These are phyloP conservation scores for Agonopterix subpropinquella DNA, from an alignment of 2,888 invertebrate genomes.

Conservation along the genomic window DNA sequence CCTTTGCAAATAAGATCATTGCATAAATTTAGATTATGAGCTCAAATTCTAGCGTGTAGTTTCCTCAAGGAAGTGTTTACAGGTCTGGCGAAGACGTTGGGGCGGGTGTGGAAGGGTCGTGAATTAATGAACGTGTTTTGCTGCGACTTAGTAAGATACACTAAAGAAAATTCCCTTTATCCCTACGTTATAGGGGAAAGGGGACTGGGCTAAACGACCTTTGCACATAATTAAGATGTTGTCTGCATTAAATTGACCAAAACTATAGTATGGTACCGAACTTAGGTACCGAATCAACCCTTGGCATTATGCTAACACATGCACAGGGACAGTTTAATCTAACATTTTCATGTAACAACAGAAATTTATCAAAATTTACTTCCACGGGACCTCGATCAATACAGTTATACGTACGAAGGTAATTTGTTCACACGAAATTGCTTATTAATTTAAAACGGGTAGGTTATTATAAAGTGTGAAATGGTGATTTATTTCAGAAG, in stretches of 20 bases:
- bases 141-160: slow-evolving; percentile 4
- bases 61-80: slow-evolving; percentile 28
- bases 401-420: slow-evolving; percentile 8
- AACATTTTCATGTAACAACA: too few relatives aligned
- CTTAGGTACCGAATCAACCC: too few relatives aligned
- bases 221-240: slow-evolving; percentile 16
- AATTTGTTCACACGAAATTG: slow-evolving; percentile 16
- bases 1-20: slow-evolving; percentile 47
- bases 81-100: slow-evolving; percentile 18
- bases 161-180: slow-evolving; percentile 7
- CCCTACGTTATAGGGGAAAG: too few relatives aligned
- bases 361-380: too few relatives aligned
- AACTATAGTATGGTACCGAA: slow-evolving; percentile 2
- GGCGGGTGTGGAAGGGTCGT: slow-evolving; percentile 22
- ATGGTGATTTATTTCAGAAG: slow-evolving; percentile 20
- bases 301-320: too few relatives aligned
- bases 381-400: too few relatives aligned
- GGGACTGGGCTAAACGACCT: slow-evolving; percentile 9
- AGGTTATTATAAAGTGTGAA: slow-evolving; percentile 10
- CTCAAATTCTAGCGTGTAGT: slow-evolving; percentile 23
- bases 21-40: slow-evolving; percentile 43
- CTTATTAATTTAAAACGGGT: slow-evolving; percentile 16
- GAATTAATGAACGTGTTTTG: slow-evolving; percentile 27
- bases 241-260: slow-evolving; percentile 11
- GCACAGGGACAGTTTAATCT: too few relatives aligned